These are phyloP conservation scores for Blomia tropicalis DNA, from an alignment of 2,888 invertebrate genomes.

Conservation along the genomic window DNA sequence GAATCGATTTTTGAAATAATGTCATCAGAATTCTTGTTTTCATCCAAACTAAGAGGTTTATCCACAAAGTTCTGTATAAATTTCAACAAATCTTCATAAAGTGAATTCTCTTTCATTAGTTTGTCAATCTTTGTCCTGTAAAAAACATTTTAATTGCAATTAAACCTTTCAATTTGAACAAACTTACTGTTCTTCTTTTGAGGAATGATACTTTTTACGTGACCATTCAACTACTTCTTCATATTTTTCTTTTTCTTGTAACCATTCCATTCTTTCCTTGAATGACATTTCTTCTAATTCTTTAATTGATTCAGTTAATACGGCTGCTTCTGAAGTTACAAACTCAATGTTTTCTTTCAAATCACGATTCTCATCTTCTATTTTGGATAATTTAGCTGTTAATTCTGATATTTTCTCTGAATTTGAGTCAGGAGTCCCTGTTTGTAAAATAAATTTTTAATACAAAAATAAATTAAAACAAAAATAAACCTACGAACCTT, in stretches of 20 bases:
- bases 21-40: background rate
- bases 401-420: background rate
- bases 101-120: background rate
- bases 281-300: slow-evolving; percentile 26
- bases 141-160: background rate
- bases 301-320: slow-evolving; percentile 27
- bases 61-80: background rate
- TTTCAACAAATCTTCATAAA: background rate
- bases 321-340: slow-evolving; percentile 26
- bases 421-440: background rate
- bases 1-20: too few species aligned
- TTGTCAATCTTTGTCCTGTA: background rate
- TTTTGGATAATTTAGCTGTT: background rate
- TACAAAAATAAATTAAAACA: too few species aligned
- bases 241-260: slow-evolving; percentile 22
- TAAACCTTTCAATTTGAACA: background rate
- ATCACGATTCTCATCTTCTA: slow-evolving; percentile 24
- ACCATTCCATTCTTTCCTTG: slow-evolving; percentile 24
- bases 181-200: slow-evolving; percentile 26
- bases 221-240: slow-evolving; percentile 27
- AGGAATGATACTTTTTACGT: slow-evolving; percentile 26
- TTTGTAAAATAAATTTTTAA: too few species aligned
- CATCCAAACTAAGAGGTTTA: background rate
- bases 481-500: background rate
- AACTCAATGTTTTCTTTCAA: slow-evolving; percentile 28